Percentiles rank a stretch among this genome's conserved stretches.
Conservation (phyloP, 2,113 vertebrate species). For the Patagioenas fasciata region DNA sequence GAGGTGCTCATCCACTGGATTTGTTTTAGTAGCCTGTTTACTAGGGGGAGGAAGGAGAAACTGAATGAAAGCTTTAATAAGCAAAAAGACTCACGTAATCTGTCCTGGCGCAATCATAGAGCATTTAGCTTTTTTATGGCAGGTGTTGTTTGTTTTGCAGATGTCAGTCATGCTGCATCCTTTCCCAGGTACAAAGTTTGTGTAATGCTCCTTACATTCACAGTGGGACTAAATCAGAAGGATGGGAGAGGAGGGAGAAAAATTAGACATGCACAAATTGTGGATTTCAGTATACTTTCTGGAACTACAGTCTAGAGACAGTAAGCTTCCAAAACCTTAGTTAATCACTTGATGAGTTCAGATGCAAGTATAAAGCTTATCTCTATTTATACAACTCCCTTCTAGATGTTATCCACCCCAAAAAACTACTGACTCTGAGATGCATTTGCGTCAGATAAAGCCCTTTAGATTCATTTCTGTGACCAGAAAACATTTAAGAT, state of each 20-base stretch:
- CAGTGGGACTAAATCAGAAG: slow-evolving; percentile 84
- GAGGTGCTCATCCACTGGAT: background rate
- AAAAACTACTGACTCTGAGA: background rate
- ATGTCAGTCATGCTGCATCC: slow-evolving; percentile 79
- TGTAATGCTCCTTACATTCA: slow-evolving; percentile 86
- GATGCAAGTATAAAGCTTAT: background rate
- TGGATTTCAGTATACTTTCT: background rate
- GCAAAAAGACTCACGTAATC: slow-evolving; percentile 76
- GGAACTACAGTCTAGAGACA: background rate
- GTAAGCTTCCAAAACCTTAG: background rate
- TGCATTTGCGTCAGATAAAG: background rate
- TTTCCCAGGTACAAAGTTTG: slow-evolving; percentile 62
- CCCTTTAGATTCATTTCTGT: background rate
- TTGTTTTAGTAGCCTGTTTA: background rate
- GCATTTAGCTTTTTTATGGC: slow-evolving; percentile 85
- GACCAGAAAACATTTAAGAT: background rate
- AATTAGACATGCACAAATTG: background rate
- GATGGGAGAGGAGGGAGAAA: background rate
- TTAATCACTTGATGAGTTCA: background rate
- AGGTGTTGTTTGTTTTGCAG: slow-evolving; percentile 82
- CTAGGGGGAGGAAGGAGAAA: background rate
- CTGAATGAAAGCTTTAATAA: background rate
- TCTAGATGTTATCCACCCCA: background rate
- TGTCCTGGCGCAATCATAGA: slow-evolving; percentile 73
- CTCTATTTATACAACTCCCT: background rate